Conservation (phyloP, 2,888 invertebrate genomes). For the Oegoconia quadripuncta region DNA sequence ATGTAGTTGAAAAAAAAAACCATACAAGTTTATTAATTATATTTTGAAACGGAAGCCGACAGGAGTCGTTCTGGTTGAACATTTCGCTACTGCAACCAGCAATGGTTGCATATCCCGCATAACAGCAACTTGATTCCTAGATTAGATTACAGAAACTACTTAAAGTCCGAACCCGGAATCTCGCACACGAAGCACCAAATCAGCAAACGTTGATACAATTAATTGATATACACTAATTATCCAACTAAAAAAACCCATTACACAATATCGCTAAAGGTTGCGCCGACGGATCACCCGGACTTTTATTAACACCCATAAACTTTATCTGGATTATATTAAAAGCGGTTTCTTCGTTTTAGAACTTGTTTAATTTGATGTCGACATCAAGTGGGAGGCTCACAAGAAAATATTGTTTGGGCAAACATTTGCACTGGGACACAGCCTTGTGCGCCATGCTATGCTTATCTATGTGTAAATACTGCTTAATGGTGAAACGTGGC, state of each 20-base stretch:
- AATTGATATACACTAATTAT: no score
- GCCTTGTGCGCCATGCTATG: slow-evolving; percentile 43
- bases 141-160: no score
- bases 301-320: slow-evolving; percentile 41
- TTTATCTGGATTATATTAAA: slow-evolving; percentile 56
- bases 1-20: no score
- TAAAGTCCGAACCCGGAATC: no score
- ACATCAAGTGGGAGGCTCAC: slow-evolving; percentile 60
- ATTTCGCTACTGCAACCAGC: no score
- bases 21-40: no score
- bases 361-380: slow-evolving; percentile 72
- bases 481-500: slow-evolving; percentile 32
- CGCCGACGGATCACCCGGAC: slow-evolving; percentile 13
- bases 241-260: slow-evolving; percentile 13
- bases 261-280: slow-evolving; percentile 46
- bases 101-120: no score
- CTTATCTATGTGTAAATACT: slow-evolving; percentile 56
- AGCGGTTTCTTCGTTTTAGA: slow-evolving; percentile 48
- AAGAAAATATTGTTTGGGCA: slow-evolving; percentile 69
- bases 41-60: no score
- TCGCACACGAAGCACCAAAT: no score
- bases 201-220: no score
- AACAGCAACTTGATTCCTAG: no score
- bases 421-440: slow-evolving; percentile 61
- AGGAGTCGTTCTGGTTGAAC: no score